Evolutionary conservation across 2,888 invertebrate species (phyloP), one percentile per base, ranked within the genome.

Genomic region (Alloplasta piceator): DNA sequence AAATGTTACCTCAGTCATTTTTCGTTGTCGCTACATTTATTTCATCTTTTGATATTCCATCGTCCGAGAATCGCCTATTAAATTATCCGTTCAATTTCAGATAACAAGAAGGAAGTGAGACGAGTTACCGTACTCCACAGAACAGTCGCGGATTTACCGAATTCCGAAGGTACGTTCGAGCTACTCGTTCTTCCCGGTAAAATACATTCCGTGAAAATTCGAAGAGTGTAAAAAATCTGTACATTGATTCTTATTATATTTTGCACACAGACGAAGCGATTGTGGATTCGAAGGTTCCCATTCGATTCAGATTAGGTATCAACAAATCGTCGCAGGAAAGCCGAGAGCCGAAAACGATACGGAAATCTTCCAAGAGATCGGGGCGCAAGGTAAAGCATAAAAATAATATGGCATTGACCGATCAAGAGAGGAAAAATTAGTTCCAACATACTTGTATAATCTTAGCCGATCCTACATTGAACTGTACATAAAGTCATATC

Each of bases 341-440:
- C 38, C 86, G 88, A 64, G 90, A 91, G 39, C 76, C 88, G 10
- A 91, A 91, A 73, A 78, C 84, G 64, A 87, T 87, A 16, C 87
- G 91, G 71, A 91, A 88, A 82, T 77, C 88, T 83, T 86, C 89
- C 73, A 91, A 91, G 78, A 88, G 90, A 76, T 90, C 87, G 82
- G 88, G 88, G 82, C 91, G 91, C 72, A 91, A 91, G 91, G 89
- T 90, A 87, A 91, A 91, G 73, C 90, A 91, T 84, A 89, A 89
- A 86, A 89, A 84, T 86, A 88, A 86, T 87, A 86, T 90, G 84
- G 82, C 87, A 84, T 74, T 87, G 82, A 87, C 82, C 84, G 86
- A 89, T 87, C 83, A 81, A 77, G 85, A 89, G 70, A 85, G 86
- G 72, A 78, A 77, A 60, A 74, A 75, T 72, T 74, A 81, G 79